Evolutionary conservation across 2,797 vertebrate genomes (phyloP).

Genomic region (Argentina silus): DNA sequence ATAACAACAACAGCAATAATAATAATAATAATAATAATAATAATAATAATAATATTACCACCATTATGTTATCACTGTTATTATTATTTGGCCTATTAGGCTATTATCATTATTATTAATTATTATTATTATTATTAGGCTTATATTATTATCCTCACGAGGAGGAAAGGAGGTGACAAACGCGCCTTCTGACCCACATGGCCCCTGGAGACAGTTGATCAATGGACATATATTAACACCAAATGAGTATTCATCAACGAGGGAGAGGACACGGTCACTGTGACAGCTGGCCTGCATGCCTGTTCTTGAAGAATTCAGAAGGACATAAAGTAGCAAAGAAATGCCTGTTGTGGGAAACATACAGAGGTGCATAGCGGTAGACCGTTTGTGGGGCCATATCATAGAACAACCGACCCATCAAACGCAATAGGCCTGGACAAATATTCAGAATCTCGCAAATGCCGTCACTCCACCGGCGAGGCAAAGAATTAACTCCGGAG

Average conservation of each 20-base stretch:
- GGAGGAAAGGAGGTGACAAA: constrained; percentile 26
- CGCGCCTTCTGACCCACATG: constrained; percentile 1
- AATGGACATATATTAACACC: constrained; percentile 77
- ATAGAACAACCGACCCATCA: no score
- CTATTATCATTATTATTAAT: not conserved
- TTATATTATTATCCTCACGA: not conserved
- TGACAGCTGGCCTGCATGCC: constrained; percentile 64
- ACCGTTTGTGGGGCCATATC: no score
- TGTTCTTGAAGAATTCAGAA: constrained; percentile 56
- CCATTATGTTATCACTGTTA: not conserved
- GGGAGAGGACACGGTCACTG: constrained; percentile 67
- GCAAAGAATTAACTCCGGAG: not conserved
- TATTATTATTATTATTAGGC: not conserved
- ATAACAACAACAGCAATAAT: constrained; percentile 1
- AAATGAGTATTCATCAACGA: constrained; percentile 78
- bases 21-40: not conserved
- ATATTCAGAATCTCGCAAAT: not conserved
- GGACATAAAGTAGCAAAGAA: constrained; percentile 40
- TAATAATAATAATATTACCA: not conserved
- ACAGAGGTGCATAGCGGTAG: no score
- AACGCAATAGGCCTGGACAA: not conserved
- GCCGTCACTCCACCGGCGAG: not conserved
- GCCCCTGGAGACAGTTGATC: constrained; percentile 65
- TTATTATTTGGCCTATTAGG: not conserved
- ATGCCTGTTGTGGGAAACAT: not conserved